Base-by-base conservation (phyloP, 2,888 invertebrate genomes). In the Drosophila sordidapex region DNA sequence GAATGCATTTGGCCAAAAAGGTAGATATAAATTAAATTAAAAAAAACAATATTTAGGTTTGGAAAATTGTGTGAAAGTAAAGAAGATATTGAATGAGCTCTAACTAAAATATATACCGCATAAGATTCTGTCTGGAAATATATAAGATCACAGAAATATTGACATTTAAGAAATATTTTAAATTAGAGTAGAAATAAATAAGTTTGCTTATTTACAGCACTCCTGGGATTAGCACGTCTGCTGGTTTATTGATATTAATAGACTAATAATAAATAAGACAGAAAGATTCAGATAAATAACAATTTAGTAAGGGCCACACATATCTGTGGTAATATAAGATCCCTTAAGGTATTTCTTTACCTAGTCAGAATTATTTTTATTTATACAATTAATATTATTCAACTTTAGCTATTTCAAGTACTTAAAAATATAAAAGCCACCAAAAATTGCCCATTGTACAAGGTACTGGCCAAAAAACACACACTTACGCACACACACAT, bases 381-480 rank as follows among this genome's bases (percentile, higher is more conserved):
- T 43, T 21, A 43, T n/a, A 4, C 27, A 18, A 18, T 27, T 27
- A 27, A 49, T 49, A 18, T 25, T 18, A 2, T 10, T 15, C 10
- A 27, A 18, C 8, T 46, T 2, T 21, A 21, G 43, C 11, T 21
- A 21, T 15, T 36, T 15, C 5, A 36, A 36, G 40, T 25, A 8
- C 25, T 15, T 46, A 15, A 15, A 25, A 25, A 15, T 15, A 2
- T 8, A 33, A 33, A 21, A 21, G 13, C 2, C 6, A 4, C 4
- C 7, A 15, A 13, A 15, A 13, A 29, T 58, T 48, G 21, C 13
- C 35, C n/a, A 27, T 18, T 31, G 70, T 68, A 35, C 29, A 48
- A 11, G 36, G 35, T 35, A n/a, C 68, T 70, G 59, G 63, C 52
- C 61, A 56, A 51, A 54, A 46, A 27, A 57, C 52, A 49, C 60